Evolutionary conservation across 2,797 vertebrate genomes (phyloP), one percentile per base, ranked within the genome.

Genomic region (Poeciliopsis gracilis): DNA sequence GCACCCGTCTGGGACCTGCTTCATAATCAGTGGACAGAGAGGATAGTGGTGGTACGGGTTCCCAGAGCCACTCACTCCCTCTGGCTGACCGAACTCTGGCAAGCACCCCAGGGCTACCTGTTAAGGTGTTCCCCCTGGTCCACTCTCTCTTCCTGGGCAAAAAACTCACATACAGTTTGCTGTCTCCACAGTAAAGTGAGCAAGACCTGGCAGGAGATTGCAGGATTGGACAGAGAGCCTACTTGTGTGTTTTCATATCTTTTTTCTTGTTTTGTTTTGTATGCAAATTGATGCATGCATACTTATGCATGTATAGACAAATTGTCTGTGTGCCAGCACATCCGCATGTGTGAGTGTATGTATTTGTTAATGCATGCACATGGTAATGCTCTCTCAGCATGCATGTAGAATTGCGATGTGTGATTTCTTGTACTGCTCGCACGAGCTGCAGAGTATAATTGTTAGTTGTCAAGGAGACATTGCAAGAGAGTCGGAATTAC

Each of bases 11-110:
- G 94, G 94, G 94, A 95, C 94, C 93, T 93, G 94, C 93, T 94
- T 94, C 94, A 94, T 95, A 94, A 94, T 95, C 93, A 95, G 94
- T 93, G 93, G 94, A 95, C 93, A 94, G 93, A 93, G 91, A 93
- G 92, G 90, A 93, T 92, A 92, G 93, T 91, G 93, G 92, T 92
- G 92, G 87, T 93, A 90, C 82, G 69, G 88, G 90, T 93, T 94
- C 87, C 91, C 89, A 91, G 86, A 94, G 91, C 90, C 92, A 92
- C 89, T 91, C 89, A 90, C 90, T 91, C 93, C 93, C 91, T 89
- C 87, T 87, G 90, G 92, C 91, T 92, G 92, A 91, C 91, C 92
- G 79, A 93, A 91, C 93, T 91, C 90, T 91, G 90, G 90, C 92
- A 92, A 95, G 93, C 92, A 94, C 94, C 94, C 91, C 92, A 94